Base-by-base conservation (phyloP, 2,888 invertebrate genomes). In the Leucania comma region DNA sequence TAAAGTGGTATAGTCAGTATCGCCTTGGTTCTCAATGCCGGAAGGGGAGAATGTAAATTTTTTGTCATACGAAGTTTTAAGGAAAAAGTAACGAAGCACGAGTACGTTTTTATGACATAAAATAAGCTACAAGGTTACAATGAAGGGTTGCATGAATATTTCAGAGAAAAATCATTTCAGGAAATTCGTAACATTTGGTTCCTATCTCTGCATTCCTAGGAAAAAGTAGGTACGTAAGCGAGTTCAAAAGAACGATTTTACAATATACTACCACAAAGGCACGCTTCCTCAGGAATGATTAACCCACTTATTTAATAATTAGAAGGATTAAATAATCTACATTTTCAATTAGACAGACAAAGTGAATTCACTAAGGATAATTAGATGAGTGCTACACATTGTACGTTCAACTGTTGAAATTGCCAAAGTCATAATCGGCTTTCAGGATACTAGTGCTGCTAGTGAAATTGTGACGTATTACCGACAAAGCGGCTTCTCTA, bases 21-120 rank as follows among this genome's bases (percentile, higher is more conserved):
- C 54, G 38, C 67, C 56, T 62, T 72, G 72, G n/a, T 58, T 20
- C 29, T 81, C 67, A 62, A 65, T 72, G 67, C 58, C 67, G 78
- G 72, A 79, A 81, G 78, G 72, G 77, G 67, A 64, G 24, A 62
- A 77, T 63, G 65, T 78, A n/a, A 78, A 72, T 38, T 59, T 68
- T 76, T 68, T 72, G 51, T 59, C 78, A 72, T 62, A 51, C 58
- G 29, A 77, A 65, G 57, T 81, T 79, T 78, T 78, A 35, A 63
- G 38, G 61, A 29, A 63, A 69, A 81, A 65, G 32, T 54, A 51
- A 63, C 63, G 20, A 4, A 62, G n/a, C 17, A 64, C 20, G 46
- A 54, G 67, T 67, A 68, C 58, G 35, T 68, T 81, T 78, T 81
- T 77, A 65, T 65, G 56, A 68, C 54, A 64, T 50, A 64, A 54